phyloP scores from a whole-genome alignment of 2,888 invertebrate species.

The Subacronicta megacephala region DNA sequence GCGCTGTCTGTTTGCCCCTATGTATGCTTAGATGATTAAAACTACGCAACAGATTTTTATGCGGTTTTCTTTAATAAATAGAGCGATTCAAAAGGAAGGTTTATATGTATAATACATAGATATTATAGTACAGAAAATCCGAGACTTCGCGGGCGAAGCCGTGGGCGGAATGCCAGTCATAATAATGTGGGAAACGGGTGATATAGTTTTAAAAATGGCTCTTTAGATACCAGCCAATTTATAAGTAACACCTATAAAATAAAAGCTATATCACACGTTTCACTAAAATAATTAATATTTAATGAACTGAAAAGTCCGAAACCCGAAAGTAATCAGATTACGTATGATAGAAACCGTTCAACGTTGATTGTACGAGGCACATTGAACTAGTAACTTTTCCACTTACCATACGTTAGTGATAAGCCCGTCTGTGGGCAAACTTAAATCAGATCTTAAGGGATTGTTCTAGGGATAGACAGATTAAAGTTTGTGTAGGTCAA shows the following conservation, averaged over 20 bases:
- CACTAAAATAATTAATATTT: slow-evolving; percentile 30
- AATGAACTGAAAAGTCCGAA: slow-evolving; percentile 35
- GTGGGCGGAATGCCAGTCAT: too few relatives aligned
- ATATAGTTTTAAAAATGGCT: too few relatives aligned
- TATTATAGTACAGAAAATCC: too few relatives aligned
- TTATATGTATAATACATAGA: too few relatives aligned
- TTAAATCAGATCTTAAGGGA: slow-evolving; percentile 35
- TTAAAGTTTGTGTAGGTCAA: slow-evolving; percentile 2
- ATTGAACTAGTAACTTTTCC: slow-evolving; percentile 39
- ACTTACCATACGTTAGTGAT: slow-evolving; percentile 35
- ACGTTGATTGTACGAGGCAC: slow-evolving; percentile 37
- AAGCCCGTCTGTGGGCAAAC: slow-evolving; percentile 32
- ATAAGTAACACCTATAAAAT: slow-evolving; percentile 19
- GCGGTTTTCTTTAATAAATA: too few relatives aligned
- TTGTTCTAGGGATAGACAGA: background rate
- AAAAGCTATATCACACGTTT: slow-evolving; percentile 40
- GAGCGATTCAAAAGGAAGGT: too few relatives aligned
- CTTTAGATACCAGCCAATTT: too few relatives aligned
- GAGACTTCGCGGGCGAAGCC: too few relatives aligned
- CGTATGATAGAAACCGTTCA: slow-evolving; percentile 39
- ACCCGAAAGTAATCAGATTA: slow-evolving; percentile 33
- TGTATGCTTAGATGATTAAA: too few relatives aligned
- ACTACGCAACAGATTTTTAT: too few relatives aligned
- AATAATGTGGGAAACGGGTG: too few relatives aligned
- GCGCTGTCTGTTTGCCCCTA: too few relatives aligned